Base-by-base conservation (phyloP, 2,113 vertebrate genomes). In the Cyprinodon brontotheroides region DNA sequence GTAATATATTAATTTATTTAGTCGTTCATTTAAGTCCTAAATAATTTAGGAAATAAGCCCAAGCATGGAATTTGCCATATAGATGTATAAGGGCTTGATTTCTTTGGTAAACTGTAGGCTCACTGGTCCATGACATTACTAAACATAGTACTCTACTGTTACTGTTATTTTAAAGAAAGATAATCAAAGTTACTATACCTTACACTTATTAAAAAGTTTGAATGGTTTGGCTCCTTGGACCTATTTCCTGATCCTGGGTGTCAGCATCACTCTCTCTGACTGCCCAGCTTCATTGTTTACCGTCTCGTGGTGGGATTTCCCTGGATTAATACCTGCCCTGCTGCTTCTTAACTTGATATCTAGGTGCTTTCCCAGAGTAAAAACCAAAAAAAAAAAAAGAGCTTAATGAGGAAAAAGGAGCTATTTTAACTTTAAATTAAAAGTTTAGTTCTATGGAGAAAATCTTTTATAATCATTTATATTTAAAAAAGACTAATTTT, bases 81-180 rank as follows among this genome's bases (percentile, higher is more conserved):
- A 20, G 50, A 57, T 57, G 50, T 20, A 57, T 8, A 20, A 9
- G 17, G 14, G 17, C 9, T 3, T 20, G 7, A 10, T 57, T 57
- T 57, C 17, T 57, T 57, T 6, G n/a, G 50, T 57, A 20, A n/a
- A 57, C 7, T 57, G 50, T n/a, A 57, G n/a, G 50, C 2, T 4
- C 12, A 48, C 47, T 53, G 13, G 5, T n/a, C 50, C 50, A 10
- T 57, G 36, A 75, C 38, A 43, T 63, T 57, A 76, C 64, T 36
- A 17, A 41, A 43, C 36, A 70, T 76, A 61, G 62, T 75, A 75
- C 67, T 78, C 41, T 68, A 76, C 72, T 69, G 41, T 72, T 61
- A 65, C 41, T 48, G 36, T 8, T 45, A 60, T 85, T 75, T 62
- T 38, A 78, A 80, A 78, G 53, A 20, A 70, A 57, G 11, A 3